Base-by-base conservation (phyloP, 1,140 invertebrate species). In the Phocides pigmalion region DNA sequence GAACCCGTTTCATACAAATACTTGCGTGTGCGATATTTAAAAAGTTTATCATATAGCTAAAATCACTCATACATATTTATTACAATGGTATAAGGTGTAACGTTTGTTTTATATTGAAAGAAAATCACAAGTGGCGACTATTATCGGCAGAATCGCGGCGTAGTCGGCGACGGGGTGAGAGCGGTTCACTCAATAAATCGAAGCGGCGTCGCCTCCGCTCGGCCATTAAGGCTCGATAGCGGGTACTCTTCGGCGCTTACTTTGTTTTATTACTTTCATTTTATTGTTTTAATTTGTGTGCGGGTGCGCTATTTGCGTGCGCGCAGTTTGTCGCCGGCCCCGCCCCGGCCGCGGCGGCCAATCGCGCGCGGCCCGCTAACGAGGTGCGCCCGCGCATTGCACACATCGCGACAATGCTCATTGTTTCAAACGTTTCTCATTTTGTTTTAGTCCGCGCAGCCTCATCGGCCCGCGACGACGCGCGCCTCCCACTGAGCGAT, bases 281-380 rank as follows among this genome's bases (percentile, higher is more conserved):
- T 90, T 90, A 90, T 90, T 90, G 87, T 89, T 89, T 90, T 90
- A 90, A 90, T 90, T 89, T 84, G 87, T 86, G 84, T 81, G 79
- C 79, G 80, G 85, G 76, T 87, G 84, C 82, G 86, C 82, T 87
- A 87, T 89, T 89, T 88, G 88, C 88, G 88, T 89, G 85, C 76
- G 86, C 88, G 85, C 84, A 87, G 84, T 84, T 84, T 88, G 84
- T 86, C 85, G 83, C 88, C 75, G 71, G 86, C 85, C 86, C 79
- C 84, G 84, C 87, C 89, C 86, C 84, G 76, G 77, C 66, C 46
- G 62, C 74, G 72, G 41, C 78, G 80, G 76, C 86, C 87, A 90
- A 90, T 90, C 50, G 81, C 78, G 72, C 68, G 65, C 73, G 32
- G 42, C 32, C 50, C 79, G 75, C 80, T 81, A 78, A 82, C 84